Evolutionary conservation across 2,113 vertebrate genomes (phyloP), one percentile per base, ranked within the genome.

Genomic region (Nerophis lumbriciformis): DNA sequence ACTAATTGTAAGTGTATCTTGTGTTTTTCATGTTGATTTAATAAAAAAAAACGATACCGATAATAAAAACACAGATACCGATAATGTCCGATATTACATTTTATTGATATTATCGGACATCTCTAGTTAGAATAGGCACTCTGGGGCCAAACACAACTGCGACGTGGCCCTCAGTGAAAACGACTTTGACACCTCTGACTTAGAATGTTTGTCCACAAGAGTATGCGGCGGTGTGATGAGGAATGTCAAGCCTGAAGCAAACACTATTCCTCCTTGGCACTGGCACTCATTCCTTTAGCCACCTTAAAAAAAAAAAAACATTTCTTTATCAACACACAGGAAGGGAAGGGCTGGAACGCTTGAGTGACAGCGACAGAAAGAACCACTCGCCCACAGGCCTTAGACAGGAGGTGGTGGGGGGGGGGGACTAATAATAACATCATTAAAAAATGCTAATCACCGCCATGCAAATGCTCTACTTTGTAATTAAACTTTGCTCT

Each of bases 401-500:
- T 11, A 44, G 35, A 12, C 19, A 59, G 39, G 7, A 1, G 51
- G 10, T 19, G 11, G 53, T 36, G 11, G 5, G 35, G 15, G 13
- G 16, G 66, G 53, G 44, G 13, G 48, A 61, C 76, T 75, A 69
- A 71, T 59, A 68, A 69, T 73, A 74, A 83, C 78, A 73, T 75
- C 38, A 86, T 86, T 85, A 85, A 78, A 90, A 85, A 90, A 85
- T 85, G 82, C 66, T 82, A 85, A 89, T 89, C 68, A 63, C 71
- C 69, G 69, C 73, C 83, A 86, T 87, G 79, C 75, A 86, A 89
- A 89, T 87, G 76, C 48, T 81, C 85, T 63, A 81, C 82, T 89
- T 87, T 78, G 80, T 88, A 91, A 90, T 90, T 89, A 89, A 90
- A 90, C 87, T 91, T 90, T 88, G 80, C 81, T 89, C 81, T 87